Conservation (phyloP, 2,888 invertebrate species). For the Beris morrisii region DNA sequence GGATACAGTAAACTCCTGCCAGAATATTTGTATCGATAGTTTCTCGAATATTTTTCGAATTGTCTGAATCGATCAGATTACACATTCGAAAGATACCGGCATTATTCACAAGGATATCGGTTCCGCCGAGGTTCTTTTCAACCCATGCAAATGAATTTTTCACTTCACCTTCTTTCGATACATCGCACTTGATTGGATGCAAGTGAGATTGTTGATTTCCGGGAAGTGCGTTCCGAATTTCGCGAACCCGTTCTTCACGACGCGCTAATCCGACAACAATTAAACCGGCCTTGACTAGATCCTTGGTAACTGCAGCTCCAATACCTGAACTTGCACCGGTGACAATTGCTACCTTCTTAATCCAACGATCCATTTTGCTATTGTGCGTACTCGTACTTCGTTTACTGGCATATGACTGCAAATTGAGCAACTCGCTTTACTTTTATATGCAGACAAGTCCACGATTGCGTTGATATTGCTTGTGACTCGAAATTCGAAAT, state of each 20-base stretch:
- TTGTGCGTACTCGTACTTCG: no score
- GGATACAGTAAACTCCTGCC: slow-evolving; percentile 54
- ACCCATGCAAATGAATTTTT: slow-evolving; percentile 55
- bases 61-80: slow-evolving; percentile 40
- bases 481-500: no score
- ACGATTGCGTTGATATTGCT: no score
- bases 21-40: slow-evolving; percentile 56
- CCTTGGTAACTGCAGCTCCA: no score
- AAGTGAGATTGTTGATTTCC: slow-evolving; percentile 41
- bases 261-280: slow-evolving; percentile 60
- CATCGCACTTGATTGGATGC: slow-evolving; percentile 35
- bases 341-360: no score
- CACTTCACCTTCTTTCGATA: slow-evolving; percentile 58
- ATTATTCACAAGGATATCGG: slow-evolving; percentile 63
- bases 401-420: no score
- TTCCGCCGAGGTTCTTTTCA: slow-evolving; percentile 52
- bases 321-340: no score
- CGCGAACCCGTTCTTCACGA: slow-evolving; percentile 56
- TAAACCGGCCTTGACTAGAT: no score
- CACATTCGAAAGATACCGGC: slow-evolving; percentile 55
- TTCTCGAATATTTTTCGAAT: slow-evolving; percentile 45
- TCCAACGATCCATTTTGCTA: no score
- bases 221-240: slow-evolving; percentile 43
- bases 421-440: no score
- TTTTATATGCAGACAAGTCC: no score